phyloP scores from a whole-genome alignment of 2,888 invertebrate species.

The Germaria angustata region DNA sequence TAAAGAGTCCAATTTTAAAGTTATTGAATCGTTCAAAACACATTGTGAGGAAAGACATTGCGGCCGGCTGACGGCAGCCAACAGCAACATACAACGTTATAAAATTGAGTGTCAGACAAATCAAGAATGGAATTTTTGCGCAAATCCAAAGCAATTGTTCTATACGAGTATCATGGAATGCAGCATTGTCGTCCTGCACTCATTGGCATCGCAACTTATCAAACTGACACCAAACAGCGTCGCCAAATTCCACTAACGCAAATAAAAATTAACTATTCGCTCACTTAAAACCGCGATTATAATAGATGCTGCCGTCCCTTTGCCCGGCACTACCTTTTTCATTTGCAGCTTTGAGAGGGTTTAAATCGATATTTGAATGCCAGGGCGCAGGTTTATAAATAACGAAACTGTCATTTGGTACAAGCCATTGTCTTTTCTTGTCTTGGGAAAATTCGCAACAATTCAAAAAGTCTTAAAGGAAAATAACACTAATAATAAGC shows the following conservation, averaged over 20 bases:
- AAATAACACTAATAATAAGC: background rate
- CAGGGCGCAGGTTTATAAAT: slow-evolving; percentile 70
- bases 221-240: slow-evolving; percentile 79
- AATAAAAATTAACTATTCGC: slow-evolving; percentile 72
- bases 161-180: slow-evolving; percentile 62
- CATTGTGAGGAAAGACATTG: slow-evolving; percentile 46
- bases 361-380: slow-evolving; percentile 69
- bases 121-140: slow-evolving; percentile 70
- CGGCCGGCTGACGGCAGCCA: slow-evolving; percentile 31
- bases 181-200: slow-evolving; percentile 64
- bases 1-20: slow-evolving; percentile 66
- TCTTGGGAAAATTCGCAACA: slow-evolving; percentile 50
- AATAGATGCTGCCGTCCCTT: slow-evolving; percentile 47
- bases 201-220: slow-evolving; percentile 76
- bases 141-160: slow-evolving; percentile 69
- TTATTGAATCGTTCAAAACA: slow-evolving; percentile 69
- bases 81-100: slow-evolving; percentile 43
- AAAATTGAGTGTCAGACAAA: slow-evolving; percentile 70
- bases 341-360: slow-evolving; percentile 38
- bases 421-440: slow-evolving; percentile 69
- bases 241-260: slow-evolving; percentile 75
- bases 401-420: slow-evolving; percentile 68
- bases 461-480: background rate
- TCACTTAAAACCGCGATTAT: slow-evolving; percentile 62
- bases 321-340: background rate